Conservation (phyloP, 2,797 vertebrate genomes). For the Craterocephalus amniculus region DNA sequence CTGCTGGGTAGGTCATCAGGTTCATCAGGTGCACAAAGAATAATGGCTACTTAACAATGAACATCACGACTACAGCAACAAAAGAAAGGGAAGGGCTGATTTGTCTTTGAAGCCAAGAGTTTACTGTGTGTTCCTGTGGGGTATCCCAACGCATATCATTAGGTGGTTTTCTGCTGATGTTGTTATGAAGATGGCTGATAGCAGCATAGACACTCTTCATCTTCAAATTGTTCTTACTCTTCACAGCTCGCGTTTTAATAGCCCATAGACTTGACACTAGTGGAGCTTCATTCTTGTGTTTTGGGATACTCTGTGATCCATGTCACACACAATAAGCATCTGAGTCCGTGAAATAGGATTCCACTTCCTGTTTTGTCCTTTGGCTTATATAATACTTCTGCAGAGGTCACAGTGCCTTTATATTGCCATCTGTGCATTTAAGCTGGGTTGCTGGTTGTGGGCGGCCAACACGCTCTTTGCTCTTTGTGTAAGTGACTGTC, state of each 20-base stretch:
- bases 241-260: conserved; percentile 42
- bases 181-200: conserved; percentile 43
- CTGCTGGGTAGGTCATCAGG: conserved; percentile 48
- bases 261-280: conserved; percentile 33
- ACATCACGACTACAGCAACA: conserved; percentile 43
- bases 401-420: conserved; percentile 54
- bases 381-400: conserved; percentile 45
- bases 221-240: conserved; percentile 37
- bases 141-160: conserved; percentile 51
- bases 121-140: conserved; percentile 35
- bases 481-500: conserved; percentile 20
- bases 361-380: conserved; percentile 58
- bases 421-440: conserved; percentile 21
- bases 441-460: conserved; percentile 10
- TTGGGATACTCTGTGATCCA: conserved; percentile 46
- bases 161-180: conserved; percentile 37
- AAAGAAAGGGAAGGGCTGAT: conserved; percentile 44
- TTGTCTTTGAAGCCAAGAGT: conserved; percentile 57
- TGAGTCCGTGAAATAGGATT: conserved; percentile 63
- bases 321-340: conserved; percentile 47
- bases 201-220: conserved; percentile 33
- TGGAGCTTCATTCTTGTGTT: conserved; percentile 49
- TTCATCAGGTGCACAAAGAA: conserved; percentile 65
- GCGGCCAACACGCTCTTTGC: background rate
- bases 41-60: conserved; percentile 57